A percentile compares a stretch with the other conserved stretches of the same genome.
Evolutionary conservation across 2,797 vertebrate species (phyloP).

Genomic region (Phrynocephalus forsythii): DNA sequence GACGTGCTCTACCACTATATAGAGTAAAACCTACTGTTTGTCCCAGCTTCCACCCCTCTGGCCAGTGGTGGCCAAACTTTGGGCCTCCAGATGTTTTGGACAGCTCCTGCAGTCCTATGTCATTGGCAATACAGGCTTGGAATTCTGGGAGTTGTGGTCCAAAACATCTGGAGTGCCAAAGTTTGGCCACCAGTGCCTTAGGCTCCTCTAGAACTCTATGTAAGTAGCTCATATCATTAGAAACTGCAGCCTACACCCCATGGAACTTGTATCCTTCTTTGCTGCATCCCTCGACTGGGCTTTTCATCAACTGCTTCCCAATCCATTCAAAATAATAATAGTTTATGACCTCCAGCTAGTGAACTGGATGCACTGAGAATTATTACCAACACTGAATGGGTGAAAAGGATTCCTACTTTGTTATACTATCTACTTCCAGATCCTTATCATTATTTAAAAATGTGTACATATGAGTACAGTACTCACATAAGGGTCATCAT

Average conservation of each 20-base stretch:
- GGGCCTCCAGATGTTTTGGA: too few species aligned
- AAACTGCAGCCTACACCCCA: too few species aligned
- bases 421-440: conserved; percentile 7
- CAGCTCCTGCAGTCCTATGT: too few species aligned
- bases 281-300: too few species aligned
- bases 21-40: neutral
- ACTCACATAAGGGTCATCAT: conserved; percentile 94
- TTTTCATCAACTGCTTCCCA: neutral
- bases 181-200: too few species aligned
- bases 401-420: neutral
- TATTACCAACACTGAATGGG: neutral
- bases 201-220: neutral
- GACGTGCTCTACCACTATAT: neutral
- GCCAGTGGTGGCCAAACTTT: too few species aligned
- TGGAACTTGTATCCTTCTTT: neutral
- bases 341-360: neutral
- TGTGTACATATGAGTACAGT: conserved; percentile 57
- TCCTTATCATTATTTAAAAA: neutral
- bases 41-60: neutral
- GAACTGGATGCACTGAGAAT: neutral
- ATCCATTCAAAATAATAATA: neutral
- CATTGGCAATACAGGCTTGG: too few species aligned
- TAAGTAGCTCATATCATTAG: neutral
- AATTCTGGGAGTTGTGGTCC: too few species aligned
- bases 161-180: too few species aligned